Conservation (phyloP, 2,797 vertebrate species). For the Gymnoscopelus microlampas region DNA sequence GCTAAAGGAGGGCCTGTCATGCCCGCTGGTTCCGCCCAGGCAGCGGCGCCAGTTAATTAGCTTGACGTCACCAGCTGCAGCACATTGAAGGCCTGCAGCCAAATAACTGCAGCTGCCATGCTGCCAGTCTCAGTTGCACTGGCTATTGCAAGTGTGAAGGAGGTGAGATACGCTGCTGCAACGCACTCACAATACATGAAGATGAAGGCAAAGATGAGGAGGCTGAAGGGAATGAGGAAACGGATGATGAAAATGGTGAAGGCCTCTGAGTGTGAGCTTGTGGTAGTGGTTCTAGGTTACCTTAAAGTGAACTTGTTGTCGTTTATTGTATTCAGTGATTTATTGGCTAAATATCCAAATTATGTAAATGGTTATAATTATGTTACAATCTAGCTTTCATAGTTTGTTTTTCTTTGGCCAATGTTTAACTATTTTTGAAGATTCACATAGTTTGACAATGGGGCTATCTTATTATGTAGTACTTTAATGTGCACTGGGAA, state of each 20-base stretch:
- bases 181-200: conserved; percentile 14
- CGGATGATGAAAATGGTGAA: neutral
- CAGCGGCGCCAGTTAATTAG: conserved; percentile 15
- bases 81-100: conserved; percentile 18
- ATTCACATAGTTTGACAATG: no score
- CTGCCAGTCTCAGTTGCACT: conserved; percentile 16
- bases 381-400: no score
- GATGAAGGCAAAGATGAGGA: conserved; percentile 15
- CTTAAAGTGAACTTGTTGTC: no score
- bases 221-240: conserved; percentile 18
- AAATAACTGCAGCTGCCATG: conserved; percentile 22
- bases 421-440: no score
- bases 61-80: conserved; percentile 29
- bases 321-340: no score
- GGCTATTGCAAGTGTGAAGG: conserved; percentile 20
- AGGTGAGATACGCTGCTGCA: conserved; percentile 17
- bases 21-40: conserved; percentile 8
- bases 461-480: no score
- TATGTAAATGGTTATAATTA: no score
- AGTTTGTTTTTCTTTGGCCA: no score
- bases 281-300: no score
- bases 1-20: neutral
- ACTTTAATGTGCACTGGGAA: no score
- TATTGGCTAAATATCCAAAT: no score
- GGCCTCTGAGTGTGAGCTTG: no score